Evolutionary conservation across 92 coral and sea anemone genomes (phyloP).

Genomic region (Montipora capitata): DNA sequence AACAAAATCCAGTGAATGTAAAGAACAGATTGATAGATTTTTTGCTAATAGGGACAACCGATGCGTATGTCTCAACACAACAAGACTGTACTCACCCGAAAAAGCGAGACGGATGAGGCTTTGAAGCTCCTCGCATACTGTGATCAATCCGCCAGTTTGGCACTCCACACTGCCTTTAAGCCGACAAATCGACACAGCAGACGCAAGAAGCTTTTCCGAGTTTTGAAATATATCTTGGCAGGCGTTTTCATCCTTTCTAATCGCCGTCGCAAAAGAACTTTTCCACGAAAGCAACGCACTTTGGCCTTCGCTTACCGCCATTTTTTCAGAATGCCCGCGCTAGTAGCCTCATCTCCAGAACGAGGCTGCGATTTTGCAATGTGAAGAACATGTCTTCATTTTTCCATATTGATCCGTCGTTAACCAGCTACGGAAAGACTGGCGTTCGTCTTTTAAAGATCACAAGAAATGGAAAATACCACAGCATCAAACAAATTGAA

Average conservation of each 20-base stretch:
- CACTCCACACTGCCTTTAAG: constrained; percentile 97
- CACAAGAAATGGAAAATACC: constrained; percentile 79
- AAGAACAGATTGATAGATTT: too few species aligned
- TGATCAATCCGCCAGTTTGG: constrained; percentile 96
- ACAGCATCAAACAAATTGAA: constrained; percentile 85
- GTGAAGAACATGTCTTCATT: constrained; percentile 10
- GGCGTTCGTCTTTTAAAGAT: constrained; percentile 88
- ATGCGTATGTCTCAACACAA: background rate
- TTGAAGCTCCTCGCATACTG: constrained; percentile 97
- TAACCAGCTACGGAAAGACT: constrained; percentile 87
- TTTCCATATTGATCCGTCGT: constrained; percentile 37
- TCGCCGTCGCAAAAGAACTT: constrained; percentile 88
- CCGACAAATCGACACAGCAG: constrained; percentile 99
- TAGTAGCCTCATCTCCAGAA: background rate
- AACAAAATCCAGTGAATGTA: too few species aligned
- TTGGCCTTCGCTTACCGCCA: constrained; percentile 85
- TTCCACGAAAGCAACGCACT: constrained; percentile 63
- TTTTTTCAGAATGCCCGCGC: constrained; percentile 56
- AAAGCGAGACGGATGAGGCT: constrained; percentile 90
- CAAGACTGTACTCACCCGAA: constrained; percentile 73
- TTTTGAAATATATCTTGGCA: constrained; percentile 87
- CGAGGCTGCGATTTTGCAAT: background rate
- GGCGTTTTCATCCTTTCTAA: constrained; percentile 77
- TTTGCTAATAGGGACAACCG: too few species aligned
- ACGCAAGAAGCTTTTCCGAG: constrained; percentile 95